Evolutionary conservation across 2,797 vertebrate genomes (phyloP).

Genomic region (Phrynocephalus vlangalii): DNA sequence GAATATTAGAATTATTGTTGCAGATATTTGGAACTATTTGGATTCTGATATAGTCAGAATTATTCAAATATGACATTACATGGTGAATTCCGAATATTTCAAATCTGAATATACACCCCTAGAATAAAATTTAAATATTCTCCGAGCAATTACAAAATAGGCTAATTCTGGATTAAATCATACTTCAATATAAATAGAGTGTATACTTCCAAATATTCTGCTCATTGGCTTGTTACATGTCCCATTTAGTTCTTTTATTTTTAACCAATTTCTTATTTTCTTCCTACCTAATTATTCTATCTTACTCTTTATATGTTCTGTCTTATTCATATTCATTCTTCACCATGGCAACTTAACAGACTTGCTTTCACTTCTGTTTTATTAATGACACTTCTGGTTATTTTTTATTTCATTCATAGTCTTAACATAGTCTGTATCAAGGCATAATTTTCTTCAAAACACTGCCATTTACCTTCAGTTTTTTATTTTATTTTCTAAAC

Average conservation of each 20-base stretch:
- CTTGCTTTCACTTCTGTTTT: background rate
- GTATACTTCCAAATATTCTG: background rate
- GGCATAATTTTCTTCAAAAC: too few species aligned
- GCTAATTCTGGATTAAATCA: background rate
- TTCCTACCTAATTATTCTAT: background rate
- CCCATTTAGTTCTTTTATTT: background rate
- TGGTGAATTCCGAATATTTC: too few species aligned
- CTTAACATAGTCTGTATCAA: too few species aligned
- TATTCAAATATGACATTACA: too few species aligned
- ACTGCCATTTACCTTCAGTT: too few species aligned
- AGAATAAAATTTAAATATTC: background rate
- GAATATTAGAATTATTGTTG: too few species aligned
- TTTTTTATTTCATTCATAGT: too few species aligned
- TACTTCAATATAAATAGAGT: background rate
- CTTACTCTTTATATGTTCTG: background rate
- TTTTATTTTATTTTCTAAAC: too few species aligned
- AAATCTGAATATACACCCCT: too few species aligned
- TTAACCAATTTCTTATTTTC: background rate
- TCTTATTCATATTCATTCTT: background rate
- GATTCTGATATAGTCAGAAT: too few species aligned
- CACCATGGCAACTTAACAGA: background rate
- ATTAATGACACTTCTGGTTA: background rate
- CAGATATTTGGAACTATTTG: too few species aligned
- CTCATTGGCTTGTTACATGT: background rate
- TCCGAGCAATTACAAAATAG: background rate